Percentiles rank a stretch among this genome's conserved stretches.
phyloP scores from a whole-genome alignment of 2,113 vertebrate species.

The Cnemophilus loriae region DNA sequence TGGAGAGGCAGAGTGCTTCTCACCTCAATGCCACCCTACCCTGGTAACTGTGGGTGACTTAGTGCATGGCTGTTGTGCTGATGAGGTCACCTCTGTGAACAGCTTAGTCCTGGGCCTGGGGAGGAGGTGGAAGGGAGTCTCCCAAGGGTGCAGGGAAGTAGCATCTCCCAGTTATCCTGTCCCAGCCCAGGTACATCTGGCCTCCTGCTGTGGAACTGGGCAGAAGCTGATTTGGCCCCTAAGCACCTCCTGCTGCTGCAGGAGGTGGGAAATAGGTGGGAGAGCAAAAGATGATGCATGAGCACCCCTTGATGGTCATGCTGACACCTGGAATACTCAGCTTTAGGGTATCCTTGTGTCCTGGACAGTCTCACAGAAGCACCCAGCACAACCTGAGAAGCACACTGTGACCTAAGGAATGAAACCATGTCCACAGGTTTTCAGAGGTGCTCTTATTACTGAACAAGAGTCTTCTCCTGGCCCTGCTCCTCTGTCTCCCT shows the following conservation, averaged over 20 bases:
- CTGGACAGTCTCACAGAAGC: not conserved
- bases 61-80: not conserved
- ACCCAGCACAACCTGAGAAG: not conserved
- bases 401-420: not conserved
- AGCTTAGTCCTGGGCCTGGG: not conserved
- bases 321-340: accelerated
- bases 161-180: accelerated
- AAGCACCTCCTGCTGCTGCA: not conserved
- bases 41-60: not conserved
- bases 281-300: not conserved
- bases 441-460: not conserved
- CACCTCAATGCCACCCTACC: not conserved
- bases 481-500: not conserved
- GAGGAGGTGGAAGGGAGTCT: not conserved
- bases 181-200: not conserved
- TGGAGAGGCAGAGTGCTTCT: not conserved
- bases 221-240: not conserved
- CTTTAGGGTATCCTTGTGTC: not conserved
- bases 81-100: not conserved
- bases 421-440: not conserved
- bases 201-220: not conserved
- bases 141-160: not conserved
- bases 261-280: not conserved
- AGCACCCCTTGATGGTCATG: not conserved
- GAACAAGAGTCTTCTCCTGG: not conserved